Base-by-base conservation (phyloP, 2,797 vertebrate species). In the Sciaenops ocellatus region DNA sequence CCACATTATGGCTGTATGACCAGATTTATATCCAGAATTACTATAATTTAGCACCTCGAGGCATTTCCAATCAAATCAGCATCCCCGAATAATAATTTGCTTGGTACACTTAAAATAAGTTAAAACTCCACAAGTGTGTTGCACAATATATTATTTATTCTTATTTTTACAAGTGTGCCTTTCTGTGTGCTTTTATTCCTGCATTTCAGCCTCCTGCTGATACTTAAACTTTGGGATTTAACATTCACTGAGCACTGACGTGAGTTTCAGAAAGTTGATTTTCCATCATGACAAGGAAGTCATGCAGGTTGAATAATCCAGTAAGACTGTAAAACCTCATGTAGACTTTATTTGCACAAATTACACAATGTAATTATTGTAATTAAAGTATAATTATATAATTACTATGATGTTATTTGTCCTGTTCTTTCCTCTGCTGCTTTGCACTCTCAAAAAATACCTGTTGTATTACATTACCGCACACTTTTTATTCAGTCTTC, bases 1-100 rank as follows among this genome's bases (percentile, higher is more conserved):
- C 63, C 69, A 60, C 48, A 52, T 74, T 83, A 84, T 69, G 52
- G 80, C 66, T 78, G 72, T 78, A 84, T 65, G 65, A 61, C 38
- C 68, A 83, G 50, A 89, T 86, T 89, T 70, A 86, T 84, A 76
- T 76, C 54, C 46, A 67, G 57, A 80, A 79, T 82, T 83, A 88
- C 66, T 79, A 46, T 72, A 46, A 82, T 84, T 69, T 55, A 9
- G 34, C 42, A 84, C 74, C 78, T 71, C 20, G 0, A 73, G 70
- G 62, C 67, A 57, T 51, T 74, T 77, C 51, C 42, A 52, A 66
- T 69, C 52, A 70, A 86, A 80, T 77, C 63, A 71, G 52, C 64
- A 69, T 51, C 44, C 16, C 16, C 26, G 65, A 61, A 77, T 54
- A 76, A 78, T 75, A 50, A 69, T 68, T 61, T 72, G 38, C 4